These are phyloP conservation scores for Lasioglossum baleicum DNA, from an alignment of 1,140 invertebrate species.

Conservation along the genomic window DNA sequence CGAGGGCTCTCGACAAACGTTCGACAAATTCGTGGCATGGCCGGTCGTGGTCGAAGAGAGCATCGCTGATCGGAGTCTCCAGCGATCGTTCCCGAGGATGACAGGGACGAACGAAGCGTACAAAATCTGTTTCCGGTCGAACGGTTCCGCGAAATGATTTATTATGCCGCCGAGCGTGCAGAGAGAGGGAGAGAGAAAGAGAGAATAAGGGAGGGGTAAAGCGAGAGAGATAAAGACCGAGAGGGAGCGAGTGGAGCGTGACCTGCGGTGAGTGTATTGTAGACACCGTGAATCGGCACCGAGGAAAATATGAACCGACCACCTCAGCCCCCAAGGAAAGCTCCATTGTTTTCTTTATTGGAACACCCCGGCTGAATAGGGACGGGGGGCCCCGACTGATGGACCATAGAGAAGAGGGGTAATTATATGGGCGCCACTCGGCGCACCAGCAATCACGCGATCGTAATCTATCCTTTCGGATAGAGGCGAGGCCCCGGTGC, in stretches of 20 bases:
- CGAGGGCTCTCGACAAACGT: not conserved
- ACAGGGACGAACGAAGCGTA: constrained; percentile 64
- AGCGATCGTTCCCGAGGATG: constrained; percentile 35
- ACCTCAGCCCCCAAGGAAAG: constrained; percentile 53
- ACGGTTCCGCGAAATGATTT: constrained; percentile 78
- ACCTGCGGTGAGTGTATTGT: constrained; percentile 67
- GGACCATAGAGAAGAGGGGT: constrained; percentile 71
- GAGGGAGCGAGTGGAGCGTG: constrained; percentile 71
- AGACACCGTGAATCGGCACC: constrained; percentile 73
- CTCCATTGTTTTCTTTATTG: constrained; percentile 71
- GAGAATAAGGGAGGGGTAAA: too few species aligned
- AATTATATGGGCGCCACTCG: constrained; percentile 72
- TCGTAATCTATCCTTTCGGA: constrained; percentile 63
- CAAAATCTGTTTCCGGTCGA: constrained; percentile 78
- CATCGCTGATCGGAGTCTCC: constrained; percentile 42
- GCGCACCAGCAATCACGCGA: constrained; percentile 56
- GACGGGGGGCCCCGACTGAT: constrained; percentile 54
- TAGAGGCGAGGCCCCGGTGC: constrained; percentile 31
- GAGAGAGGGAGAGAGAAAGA: not conserved
- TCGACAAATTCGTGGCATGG: constrained; percentile 36
- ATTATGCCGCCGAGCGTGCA: constrained; percentile 76
- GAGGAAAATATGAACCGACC: constrained; percentile 52
- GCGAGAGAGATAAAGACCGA: not conserved
- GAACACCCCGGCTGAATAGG: constrained; percentile 41
- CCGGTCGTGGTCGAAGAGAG: constrained; percentile 54